Evolutionary conservation across 2,888 invertebrate genomes (phyloP).

Genomic region (Erebia aethiops): DNA sequence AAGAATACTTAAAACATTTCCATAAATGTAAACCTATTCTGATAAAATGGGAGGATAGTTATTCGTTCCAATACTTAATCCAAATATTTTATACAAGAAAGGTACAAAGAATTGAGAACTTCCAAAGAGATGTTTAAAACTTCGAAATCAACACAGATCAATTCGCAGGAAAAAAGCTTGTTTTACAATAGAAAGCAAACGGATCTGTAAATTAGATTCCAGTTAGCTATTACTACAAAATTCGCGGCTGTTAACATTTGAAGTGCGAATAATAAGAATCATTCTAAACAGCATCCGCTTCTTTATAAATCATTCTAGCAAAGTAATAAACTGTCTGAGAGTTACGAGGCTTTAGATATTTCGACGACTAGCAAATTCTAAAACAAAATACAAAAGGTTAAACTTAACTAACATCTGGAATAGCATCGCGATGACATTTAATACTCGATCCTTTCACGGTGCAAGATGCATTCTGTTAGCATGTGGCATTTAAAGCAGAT

Average conservation of each 20-base stretch:
- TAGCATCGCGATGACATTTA: conserved; percentile 71
- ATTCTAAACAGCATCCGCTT: conserved; percentile 17
- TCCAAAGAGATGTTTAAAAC: too few species aligned
- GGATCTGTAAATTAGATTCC: neutral
- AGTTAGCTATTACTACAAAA: neutral
- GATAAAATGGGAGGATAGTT: neutral
- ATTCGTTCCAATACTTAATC: neutral
- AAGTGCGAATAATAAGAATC: conserved; percentile 14
- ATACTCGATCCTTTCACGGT: conserved; percentile 64
- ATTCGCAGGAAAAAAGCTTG: too few species aligned
- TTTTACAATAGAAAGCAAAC: neutral
- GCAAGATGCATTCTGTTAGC: conserved; percentile 38
- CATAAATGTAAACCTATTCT: neutral
- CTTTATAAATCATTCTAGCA: conserved; percentile 16
- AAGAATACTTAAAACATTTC: neutral
- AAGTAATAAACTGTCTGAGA: conserved; percentile 17
- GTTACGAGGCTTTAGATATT: conserved; percentile 15
- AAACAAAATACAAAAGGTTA: conserved; percentile 32
- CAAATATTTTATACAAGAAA: too few species aligned
- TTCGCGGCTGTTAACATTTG: conserved; percentile 14
- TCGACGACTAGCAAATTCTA: conserved; percentile 15
- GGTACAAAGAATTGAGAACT: too few species aligned
- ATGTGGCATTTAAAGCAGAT: conserved; percentile 65
- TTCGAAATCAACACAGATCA: too few species aligned
- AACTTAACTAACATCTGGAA: conserved; percentile 59